These are phyloP conservation scores for Oryzias javanicus DNA, from an alignment of 2,113 vertebrate species.

Conservation along the genomic window DNA sequence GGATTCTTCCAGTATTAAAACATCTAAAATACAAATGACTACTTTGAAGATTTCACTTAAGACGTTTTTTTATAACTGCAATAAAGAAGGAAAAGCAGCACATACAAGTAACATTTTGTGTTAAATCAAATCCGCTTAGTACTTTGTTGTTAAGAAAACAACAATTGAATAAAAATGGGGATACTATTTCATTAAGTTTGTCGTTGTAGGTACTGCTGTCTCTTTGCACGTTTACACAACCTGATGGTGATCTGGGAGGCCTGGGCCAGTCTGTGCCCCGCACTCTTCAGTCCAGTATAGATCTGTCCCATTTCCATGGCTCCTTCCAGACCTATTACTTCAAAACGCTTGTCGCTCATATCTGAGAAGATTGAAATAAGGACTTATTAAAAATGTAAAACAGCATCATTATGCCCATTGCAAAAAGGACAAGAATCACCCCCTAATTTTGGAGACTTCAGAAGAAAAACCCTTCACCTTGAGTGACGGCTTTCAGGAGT, in stretches of 20 bases:
- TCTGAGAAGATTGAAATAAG: conserved; percentile 62
- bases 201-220: not conserved
- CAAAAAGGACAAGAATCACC: not conserved
- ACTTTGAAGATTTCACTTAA: too few species aligned
- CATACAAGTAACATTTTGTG: too few species aligned
- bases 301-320: conserved; percentile 91
- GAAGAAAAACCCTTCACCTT: conserved; percentile 70
- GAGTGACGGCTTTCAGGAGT: conserved; percentile 81
- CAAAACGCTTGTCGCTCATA: conserved; percentile 83
- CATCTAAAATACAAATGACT: too few species aligned
- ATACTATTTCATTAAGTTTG: not conserved
- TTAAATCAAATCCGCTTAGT: too few species aligned
- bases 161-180: too few species aligned
- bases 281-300: conserved; percentile 87
- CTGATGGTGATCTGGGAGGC: conserved; percentile 85
- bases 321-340: conserved; percentile 87
- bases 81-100: too few species aligned
- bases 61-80: too few species aligned
- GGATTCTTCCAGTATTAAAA: too few species aligned
- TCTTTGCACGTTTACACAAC: conserved; percentile 51
- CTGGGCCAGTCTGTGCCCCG: conserved; percentile 83
- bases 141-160: too few species aligned
- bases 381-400: not conserved
- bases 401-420: not conserved
- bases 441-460: not conserved